Base-by-base conservation (phyloP, 2,888 invertebrate species). In the Agonopterix arenella region DNA sequence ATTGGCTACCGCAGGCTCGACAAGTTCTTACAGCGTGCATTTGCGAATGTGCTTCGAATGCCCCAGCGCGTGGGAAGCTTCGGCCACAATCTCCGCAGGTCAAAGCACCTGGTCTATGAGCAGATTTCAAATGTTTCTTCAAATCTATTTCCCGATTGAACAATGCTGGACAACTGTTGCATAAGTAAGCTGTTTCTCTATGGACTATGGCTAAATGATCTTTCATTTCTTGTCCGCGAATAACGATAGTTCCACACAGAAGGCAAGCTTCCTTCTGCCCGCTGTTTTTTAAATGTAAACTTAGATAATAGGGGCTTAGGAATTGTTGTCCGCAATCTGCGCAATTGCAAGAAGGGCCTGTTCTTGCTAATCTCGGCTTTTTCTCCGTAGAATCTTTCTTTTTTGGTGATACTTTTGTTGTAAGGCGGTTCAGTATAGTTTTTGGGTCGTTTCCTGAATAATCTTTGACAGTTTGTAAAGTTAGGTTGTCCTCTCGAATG, bases 11-110 rank as follows among this genome's bases (percentile, higher is more conserved):
- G 43, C 88, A 89, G 0, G 68, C 58, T 0, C 88, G 58, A 45
- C 88, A 88, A 0, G 82, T 83, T 7, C 83, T 57, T 0, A 88
- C 84, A 0, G 76, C 67, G 48, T 89, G 88, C 85, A 86, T 85
- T 52, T 81, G 83, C 0, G 69, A 57, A 50, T 89, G 88, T 0
- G 67, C 60, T 7, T 84, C 85, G 44, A 80, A 80, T 0, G 85
- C 76, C 0, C 70, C 62, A 0, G 59, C 59, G 16, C 84, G 70
- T 0, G 74, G 65, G 47, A 88, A 89, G 0, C 65, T 68, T 2
- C 84, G 56, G 0, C 88, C 86, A 42, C 88, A 89, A 10, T 86
- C 81, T 0, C 59, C 49, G 44, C 88, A 88, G 0, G 80, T 80
- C 1, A 73, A 50, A 0, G 64, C 68, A 0, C 81, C 79, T 0